Percentiles rank a stretch among this genome's conserved stretches.
Conservation (phyloP, 2,797 vertebrate genomes). For the Pelochelys cantorii region DNA sequence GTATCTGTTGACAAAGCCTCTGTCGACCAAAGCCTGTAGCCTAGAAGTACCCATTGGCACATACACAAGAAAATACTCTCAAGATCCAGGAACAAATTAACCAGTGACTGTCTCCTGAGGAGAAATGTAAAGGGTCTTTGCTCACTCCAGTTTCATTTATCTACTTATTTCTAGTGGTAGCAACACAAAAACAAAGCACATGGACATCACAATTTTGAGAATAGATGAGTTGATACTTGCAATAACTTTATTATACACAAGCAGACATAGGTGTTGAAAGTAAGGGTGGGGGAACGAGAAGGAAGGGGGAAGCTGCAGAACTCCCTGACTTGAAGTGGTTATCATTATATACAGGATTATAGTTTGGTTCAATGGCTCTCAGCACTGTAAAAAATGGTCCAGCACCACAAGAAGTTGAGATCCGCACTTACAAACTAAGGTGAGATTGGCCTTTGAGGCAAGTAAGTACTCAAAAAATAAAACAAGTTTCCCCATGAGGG, state of each 20-base stretch:
- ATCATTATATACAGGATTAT: too few species aligned
- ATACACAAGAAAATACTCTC: neutral
- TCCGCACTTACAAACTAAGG: neutral
- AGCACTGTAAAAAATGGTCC: too few species aligned
- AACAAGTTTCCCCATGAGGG: neutral
- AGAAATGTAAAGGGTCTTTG: neutral
- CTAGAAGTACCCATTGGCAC: too few species aligned
- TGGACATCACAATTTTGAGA: neutral
- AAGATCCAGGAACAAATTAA: neutral
- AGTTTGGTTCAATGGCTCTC: too few species aligned
- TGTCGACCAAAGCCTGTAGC: too few species aligned
- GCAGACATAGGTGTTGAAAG: too few species aligned
- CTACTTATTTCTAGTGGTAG: neutral
- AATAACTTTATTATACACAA: neutral
- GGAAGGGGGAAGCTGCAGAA: too few species aligned
- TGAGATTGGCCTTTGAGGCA: neutral
- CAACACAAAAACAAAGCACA: neutral
- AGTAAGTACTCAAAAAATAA: neutral
- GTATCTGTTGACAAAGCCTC: too few species aligned
- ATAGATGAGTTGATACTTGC: neutral
- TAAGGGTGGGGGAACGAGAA: too few species aligned
- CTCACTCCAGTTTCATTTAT: slow-evolving; percentile 11
- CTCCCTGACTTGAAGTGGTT: too few species aligned
- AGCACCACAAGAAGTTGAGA: neutral
- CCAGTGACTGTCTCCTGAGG: neutral